These are phyloP conservation scores for Palythoa grandiflora DNA, from an alignment of 92 coral and sea anemone species.

Conservation along the genomic window DNA sequence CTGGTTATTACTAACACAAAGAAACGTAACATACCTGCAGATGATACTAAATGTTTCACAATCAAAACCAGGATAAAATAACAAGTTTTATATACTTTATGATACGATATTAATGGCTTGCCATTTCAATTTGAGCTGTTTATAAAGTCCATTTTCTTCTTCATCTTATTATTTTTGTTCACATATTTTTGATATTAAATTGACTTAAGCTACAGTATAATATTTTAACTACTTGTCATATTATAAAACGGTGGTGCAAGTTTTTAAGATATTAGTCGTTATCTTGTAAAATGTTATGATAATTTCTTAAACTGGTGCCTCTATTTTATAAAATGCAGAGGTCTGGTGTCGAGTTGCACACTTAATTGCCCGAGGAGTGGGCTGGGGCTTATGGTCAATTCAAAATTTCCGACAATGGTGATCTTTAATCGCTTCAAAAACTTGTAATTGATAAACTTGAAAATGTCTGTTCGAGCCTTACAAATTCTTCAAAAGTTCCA, in stretches of 20 bases:
- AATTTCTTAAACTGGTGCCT: slow-evolving; percentile 11
- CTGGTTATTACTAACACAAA: too few relatives aligned
- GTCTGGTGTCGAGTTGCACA: slow-evolving; percentile 25
- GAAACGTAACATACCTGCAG: too few relatives aligned
- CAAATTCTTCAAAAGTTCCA: slow-evolving; percentile 3
- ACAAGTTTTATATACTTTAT: too few relatives aligned
- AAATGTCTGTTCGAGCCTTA: slow-evolving; percentile 12
- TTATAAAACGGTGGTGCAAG: background rate
- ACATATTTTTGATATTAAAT: too few relatives aligned
- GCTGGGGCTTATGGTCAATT: slow-evolving; percentile 10
- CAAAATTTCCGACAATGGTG: slow-evolving; percentile 18
- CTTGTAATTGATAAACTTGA: slow-evolving; percentile 19
- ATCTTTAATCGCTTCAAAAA: slow-evolving; percentile 10
- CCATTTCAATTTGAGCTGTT: too few relatives aligned
- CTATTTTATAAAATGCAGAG: slow-evolving; percentile 21
- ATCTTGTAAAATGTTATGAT: background rate
- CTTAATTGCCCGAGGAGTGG: slow-evolving; percentile 32
- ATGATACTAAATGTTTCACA: too few relatives aligned
- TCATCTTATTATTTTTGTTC: too few relatives aligned
- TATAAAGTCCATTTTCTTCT: too few relatives aligned
- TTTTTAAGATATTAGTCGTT: background rate
- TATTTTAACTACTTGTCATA: too few relatives aligned
- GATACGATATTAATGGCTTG: too few relatives aligned
- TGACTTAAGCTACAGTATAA: too few relatives aligned
- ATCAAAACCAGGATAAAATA: too few relatives aligned